Evolutionary conservation across 2,113 vertebrate genomes (phyloP).

Genomic region (Vanacampus margaritifer): DNA sequence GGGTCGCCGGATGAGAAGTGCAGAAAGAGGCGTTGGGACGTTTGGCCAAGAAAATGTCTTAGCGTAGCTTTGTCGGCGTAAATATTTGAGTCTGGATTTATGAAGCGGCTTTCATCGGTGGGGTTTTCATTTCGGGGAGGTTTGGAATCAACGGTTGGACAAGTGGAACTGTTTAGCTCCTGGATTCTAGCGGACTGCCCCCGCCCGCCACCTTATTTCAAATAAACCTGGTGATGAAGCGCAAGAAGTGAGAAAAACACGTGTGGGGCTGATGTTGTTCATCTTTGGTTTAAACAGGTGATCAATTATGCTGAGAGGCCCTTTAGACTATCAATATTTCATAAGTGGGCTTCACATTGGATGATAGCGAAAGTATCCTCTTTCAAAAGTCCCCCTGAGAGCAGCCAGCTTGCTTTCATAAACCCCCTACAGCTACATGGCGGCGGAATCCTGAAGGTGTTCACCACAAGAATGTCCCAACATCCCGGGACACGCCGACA

Average conservation of each 20-base stretch:
- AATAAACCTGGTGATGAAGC: conserved; percentile 15
- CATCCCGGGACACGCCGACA: conserved; percentile 6
- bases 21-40: background rate
- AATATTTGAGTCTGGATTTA: conserved; percentile 22
- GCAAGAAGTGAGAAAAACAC: background rate
- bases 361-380: conserved; percentile 26
- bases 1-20: conserved; percentile 56
- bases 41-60: conserved; percentile 26
- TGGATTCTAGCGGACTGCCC: background rate
- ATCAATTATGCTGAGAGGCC: conserved; percentile 28
- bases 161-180: conserved; percentile 8
- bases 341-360: conserved; percentile 15
- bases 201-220: background rate
- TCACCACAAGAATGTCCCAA: conserved; percentile 20
- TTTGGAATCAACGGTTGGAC: background rate
- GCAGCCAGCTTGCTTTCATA: background rate
- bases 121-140: conserved; percentile 18
- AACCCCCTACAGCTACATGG: background rate
- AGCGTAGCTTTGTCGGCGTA: conserved; percentile 14
- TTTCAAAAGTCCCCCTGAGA: conserved; percentile 51
- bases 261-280: background rate
- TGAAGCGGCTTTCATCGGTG: conserved; percentile 8
- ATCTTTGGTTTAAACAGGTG: background rate
- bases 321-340: conserved; percentile 50
- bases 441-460: conserved; percentile 14